Evolutionary conservation across 2,888 invertebrate genomes (phyloP).

Genomic region (Neelides folsomi): DNA sequence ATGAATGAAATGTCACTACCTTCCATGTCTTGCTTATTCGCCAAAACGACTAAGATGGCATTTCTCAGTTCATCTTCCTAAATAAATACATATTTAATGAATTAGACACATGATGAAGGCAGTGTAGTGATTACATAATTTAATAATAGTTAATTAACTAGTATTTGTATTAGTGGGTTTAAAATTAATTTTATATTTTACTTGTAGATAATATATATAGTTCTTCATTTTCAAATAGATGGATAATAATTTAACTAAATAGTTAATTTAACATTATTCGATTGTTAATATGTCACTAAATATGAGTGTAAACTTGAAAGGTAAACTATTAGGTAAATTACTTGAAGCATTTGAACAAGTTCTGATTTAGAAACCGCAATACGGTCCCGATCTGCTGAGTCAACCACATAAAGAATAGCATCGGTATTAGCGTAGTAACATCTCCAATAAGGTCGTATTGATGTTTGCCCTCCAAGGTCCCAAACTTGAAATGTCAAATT

Average conservation of each 20-base stretch:
- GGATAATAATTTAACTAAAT: too few relatives aligned
- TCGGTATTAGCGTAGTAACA: slow-evolving; percentile 99
- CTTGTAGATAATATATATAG: too few relatives aligned
- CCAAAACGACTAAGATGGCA: slow-evolving; percentile 88
- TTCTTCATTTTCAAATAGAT: too few relatives aligned
- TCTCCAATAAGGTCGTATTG: slow-evolving; percentile 88
- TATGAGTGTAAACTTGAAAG: too few relatives aligned
- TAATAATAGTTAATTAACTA: too few relatives aligned
- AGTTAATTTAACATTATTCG: too few relatives aligned
- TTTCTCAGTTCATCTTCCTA: slow-evolving; percentile 95
- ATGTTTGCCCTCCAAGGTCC: slow-evolving; percentile 87
- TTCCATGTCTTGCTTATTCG: slow-evolving; percentile 98
- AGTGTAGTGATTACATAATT: too few relatives aligned
- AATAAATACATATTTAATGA: slow-evolving; percentile 16
- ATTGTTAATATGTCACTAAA: too few relatives aligned
- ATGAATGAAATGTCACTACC: slow-evolving; percentile 45
- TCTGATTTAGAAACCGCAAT: slow-evolving; percentile 99
- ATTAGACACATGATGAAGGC: too few relatives aligned
- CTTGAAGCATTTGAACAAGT: slow-evolving; percentile 89
- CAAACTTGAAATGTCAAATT: slow-evolving; percentile 99
- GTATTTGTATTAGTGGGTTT: too few relatives aligned
- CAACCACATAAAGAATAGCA: slow-evolving; percentile 98
- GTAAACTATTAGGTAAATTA: too few relatives aligned
- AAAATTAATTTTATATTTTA: too few relatives aligned
- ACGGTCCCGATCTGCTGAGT: slow-evolving; percentile 95